Conservation (phyloP, 2,797 vertebrate species). For the Odontamblyopus rebecca region DNA sequence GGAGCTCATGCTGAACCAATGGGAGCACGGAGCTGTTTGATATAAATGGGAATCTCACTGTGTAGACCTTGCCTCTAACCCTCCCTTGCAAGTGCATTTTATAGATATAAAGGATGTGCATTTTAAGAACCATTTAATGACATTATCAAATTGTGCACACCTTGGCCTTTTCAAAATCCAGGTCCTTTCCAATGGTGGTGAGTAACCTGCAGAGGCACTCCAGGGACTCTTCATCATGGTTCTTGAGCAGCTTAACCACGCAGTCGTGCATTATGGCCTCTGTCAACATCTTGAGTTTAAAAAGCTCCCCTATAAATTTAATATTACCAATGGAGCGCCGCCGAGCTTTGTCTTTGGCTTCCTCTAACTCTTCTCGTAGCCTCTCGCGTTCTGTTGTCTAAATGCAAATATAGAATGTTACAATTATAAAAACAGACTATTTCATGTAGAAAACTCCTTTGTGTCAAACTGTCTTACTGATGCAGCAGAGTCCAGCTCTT, state of each 20-base stretch:
- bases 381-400: constrained; percentile 81
- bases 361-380: constrained; percentile 86
- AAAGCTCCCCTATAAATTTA: constrained; percentile 96
- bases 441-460: constrained; percentile 15
- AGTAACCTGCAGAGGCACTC: constrained; percentile 95
- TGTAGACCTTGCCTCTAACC: no score
- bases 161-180: constrained; percentile 95
- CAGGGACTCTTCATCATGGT: constrained; percentile 93
- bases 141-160: constrained; percentile 54
- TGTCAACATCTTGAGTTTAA: constrained; percentile 97
- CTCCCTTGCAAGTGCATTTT: background rate
- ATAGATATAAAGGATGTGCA: background rate
- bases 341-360: constrained; percentile 87
- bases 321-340: constrained; percentile 95
- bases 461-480: constrained; percentile 67
- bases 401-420: background rate
- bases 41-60: no score
- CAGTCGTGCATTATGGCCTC: constrained; percentile 99
- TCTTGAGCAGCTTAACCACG: constrained; percentile 96
- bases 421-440: background rate
- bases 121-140: background rate
- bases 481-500: constrained; percentile 90
- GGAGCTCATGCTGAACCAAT: no score
- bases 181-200: constrained; percentile 96
- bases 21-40: no score